phyloP scores from a whole-genome alignment of 2,113 vertebrate genomes.

The Gallinago undulata region DNA sequence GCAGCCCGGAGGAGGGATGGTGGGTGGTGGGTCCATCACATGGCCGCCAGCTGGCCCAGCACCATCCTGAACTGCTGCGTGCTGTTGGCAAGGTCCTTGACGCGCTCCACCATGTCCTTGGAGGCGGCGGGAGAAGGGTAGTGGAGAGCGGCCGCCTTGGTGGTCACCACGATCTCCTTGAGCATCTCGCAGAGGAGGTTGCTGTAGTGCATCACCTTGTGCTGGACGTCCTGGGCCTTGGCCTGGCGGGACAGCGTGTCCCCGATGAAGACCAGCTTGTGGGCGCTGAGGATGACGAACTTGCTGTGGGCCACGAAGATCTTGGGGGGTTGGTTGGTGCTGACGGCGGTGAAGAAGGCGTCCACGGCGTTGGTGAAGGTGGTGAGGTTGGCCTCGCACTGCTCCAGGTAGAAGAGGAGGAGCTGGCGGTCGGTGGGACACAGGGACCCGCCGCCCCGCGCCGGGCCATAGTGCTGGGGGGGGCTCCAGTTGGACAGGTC shows the following conservation, averaged over 20 bases:
- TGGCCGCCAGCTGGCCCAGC: constrained; percentile 87
- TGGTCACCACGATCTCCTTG: constrained; percentile 93
- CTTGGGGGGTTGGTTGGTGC: constrained; percentile 94
- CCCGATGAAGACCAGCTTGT: constrained; percentile 97
- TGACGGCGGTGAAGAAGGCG: constrained; percentile 89
- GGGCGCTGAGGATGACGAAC: constrained; percentile 95
- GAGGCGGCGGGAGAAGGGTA: constrained; percentile 87
- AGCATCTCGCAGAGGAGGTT: constrained; percentile 94
- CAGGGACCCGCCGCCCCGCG: constrained; percentile 58
- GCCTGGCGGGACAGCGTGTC: constrained; percentile 95
- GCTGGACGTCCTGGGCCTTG: constrained; percentile 86
- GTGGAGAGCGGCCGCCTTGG: constrained; percentile 91
- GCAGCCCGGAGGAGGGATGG: not conserved
- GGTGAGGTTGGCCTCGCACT: constrained; percentile 92
- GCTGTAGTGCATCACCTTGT: constrained; percentile 91
- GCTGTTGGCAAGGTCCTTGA: constrained; percentile 88
- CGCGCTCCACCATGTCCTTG: constrained; percentile 92
- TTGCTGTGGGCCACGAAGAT: constrained; percentile 98
- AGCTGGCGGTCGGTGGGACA: constrained; percentile 88
- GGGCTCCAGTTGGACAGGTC: constrained; percentile 93
- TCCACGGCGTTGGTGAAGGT: constrained; percentile 91
- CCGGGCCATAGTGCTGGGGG: constrained; percentile 73
- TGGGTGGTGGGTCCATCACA: constrained; percentile 67
- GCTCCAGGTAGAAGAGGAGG: constrained; percentile 96
- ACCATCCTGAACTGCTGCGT: constrained; percentile 93